Evolutionary conservation across 2,113 vertebrate genomes (phyloP).

Genomic region (Protomyctophum bolini): DNA sequence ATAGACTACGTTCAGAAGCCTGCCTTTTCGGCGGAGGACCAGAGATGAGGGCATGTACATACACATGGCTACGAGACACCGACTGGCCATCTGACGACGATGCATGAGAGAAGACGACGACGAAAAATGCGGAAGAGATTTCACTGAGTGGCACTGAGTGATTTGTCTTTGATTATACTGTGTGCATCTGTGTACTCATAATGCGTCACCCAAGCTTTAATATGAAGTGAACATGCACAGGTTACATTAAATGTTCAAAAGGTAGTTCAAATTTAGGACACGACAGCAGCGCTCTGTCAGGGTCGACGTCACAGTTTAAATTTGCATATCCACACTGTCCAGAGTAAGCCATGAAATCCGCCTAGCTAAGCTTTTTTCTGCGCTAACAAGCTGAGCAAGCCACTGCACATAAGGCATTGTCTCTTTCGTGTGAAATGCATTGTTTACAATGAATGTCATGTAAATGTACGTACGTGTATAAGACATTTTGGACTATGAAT

Average conservation of each 20-base stretch:
- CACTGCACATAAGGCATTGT: constrained; percentile 53
- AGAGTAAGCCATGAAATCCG: constrained; percentile 43
- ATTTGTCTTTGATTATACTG: constrained; percentile 44
- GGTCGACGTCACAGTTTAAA: constrained; percentile 39
- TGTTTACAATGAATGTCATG: constrained; percentile 68
- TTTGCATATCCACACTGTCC: constrained; percentile 37
- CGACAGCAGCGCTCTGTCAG: constrained; percentile 43
- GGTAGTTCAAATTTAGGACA: constrained; percentile 34
- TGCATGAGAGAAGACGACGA: no score
- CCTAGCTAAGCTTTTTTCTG: constrained; percentile 49
- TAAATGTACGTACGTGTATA: constrained; percentile 38
- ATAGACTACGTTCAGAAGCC: no score
- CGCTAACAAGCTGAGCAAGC: constrained; percentile 59
- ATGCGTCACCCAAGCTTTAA: constrained; percentile 52
- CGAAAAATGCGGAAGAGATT: constrained; percentile 63
- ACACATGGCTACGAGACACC: no score
- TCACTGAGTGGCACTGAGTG: constrained; percentile 63
- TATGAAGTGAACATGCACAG: constrained; percentile 55
- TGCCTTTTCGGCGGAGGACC: no score
- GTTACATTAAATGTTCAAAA: constrained; percentile 58
- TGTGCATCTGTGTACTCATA: constrained; percentile 32
- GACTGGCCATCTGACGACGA: no score
- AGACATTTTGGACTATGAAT: constrained; percentile 37
- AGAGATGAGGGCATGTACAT: no score
- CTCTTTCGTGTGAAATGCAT: constrained; percentile 47